Percentiles rank a stretch among this genome's conserved stretches.
These are phyloP conservation scores for Cariama cristata DNA, from an alignment of 2,113 vertebrate species.

Conservation along the genomic window DNA sequence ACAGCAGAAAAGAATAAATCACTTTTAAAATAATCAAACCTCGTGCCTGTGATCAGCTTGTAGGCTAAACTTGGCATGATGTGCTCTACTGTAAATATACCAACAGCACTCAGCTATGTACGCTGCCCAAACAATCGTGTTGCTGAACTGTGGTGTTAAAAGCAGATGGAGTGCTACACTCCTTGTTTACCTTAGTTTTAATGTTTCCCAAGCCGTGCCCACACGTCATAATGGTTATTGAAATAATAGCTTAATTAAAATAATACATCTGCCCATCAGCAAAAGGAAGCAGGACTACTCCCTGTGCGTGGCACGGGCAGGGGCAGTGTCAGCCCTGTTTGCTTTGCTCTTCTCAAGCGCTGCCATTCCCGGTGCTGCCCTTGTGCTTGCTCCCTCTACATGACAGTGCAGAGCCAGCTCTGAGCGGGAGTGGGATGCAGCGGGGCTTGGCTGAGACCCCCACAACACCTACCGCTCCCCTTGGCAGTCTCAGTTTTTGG, in stretches of 20 bases:
- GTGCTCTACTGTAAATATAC: constrained; percentile 43
- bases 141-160: constrained; percentile 5
- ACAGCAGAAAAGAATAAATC: constrained; percentile 62
- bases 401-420: fast-evolving
- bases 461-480: background rate
- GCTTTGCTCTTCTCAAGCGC: background rate
- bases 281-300: background rate
- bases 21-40: constrained; percentile 47
- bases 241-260: constrained; percentile 41
- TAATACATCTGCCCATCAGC: background rate
- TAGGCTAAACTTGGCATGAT: constrained; percentile 28
- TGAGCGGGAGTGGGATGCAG: background rate
- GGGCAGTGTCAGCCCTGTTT: background rate
- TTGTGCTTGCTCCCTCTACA: fast-evolving
- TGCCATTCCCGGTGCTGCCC: background rate
- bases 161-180: background rate
- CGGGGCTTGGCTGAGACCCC: background rate
- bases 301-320: background rate
- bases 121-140: constrained; percentile 1
- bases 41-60: background rate
- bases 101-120: constrained; percentile 2
- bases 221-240: fast-evolving
- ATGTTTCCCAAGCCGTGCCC: background rate
- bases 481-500: background rate
- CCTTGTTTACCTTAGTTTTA: constrained; percentile 1